Base-by-base conservation (phyloP, 2,888 invertebrate genomes). In the Rosalia funebris region DNA sequence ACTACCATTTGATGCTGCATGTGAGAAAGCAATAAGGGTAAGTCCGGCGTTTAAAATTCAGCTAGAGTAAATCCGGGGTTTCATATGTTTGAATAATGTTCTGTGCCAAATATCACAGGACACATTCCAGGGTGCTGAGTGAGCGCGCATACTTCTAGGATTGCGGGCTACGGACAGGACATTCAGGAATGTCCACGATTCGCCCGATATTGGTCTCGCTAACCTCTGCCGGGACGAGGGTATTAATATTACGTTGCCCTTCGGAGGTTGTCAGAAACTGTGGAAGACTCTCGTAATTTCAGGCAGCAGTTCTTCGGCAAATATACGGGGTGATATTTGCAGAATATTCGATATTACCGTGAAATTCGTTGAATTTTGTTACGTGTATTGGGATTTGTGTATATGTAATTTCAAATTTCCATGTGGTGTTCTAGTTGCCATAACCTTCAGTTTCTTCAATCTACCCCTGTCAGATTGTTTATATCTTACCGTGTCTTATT, bases 161-260 rank as follows among this genome's bases (percentile, higher is more conserved):
- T 78, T 78, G 77, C 77, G 75, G 76, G 69, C 67, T 65, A 65
- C 65, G 72, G 71, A 74, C 75, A 76, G 75, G 71, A 74, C 75
- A 74, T 69, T 55, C 66, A 63, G 75, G 77, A 77, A 77, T 77
- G 75, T 57, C 42, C 62, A 31, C 57, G 63, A 63, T 68, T 64
- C 68, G 58, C 60, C 47, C 60, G 57, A 64, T 66, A 66, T 64
- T 66, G 66, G 68, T 65, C 67, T 55, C 58, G 62, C 57, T 46
- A 65, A 60, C 65, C 60, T 60, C 62, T 62, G 62, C 62, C 60
- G 56, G 47, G 41, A 57, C 50, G 62, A 52, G 62, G 57, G 57
- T 62, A 65, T 62, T 65, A 62, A 60, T 65, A 65, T 57, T 57
- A 60, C 58, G 45, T 41, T 32, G 46, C 46, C 46, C 39, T 39